Evolutionary conservation across 2,113 vertebrate species (phyloP).

Genomic region (Pygoscelis antarcticus): DNA sequence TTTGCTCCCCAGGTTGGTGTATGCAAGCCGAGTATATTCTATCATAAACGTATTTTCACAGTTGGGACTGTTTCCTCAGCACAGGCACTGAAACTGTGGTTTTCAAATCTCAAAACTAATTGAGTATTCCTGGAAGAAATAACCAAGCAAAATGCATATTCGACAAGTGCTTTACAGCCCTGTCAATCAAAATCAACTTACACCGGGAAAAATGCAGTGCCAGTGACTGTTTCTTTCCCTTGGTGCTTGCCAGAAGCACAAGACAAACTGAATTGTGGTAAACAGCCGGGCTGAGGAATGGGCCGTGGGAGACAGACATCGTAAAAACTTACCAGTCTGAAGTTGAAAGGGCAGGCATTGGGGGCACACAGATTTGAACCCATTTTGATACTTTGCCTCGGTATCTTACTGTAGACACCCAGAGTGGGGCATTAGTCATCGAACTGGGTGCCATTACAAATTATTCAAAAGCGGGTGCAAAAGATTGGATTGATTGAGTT

Average conservation of each 20-base stretch:
- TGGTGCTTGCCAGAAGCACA: background rate
- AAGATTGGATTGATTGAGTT: background rate
- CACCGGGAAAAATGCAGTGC: background rate
- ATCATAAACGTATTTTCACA: background rate
- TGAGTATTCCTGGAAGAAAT: slow-evolving; percentile 2
- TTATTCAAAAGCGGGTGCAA: background rate
- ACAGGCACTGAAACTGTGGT: background rate
- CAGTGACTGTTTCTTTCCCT: background rate
- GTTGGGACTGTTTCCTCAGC: background rate
- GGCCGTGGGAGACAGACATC: background rate
- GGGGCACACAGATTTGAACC: background rate
- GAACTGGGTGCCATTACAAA: background rate
- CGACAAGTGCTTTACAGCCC: background rate
- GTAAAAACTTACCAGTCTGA: background rate
- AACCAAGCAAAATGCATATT: background rate
- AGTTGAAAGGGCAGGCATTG: background rate
- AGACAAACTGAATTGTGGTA: background rate
- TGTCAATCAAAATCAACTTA: slow-evolving; percentile 17
- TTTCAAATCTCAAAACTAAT: background rate
- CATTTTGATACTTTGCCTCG: background rate
- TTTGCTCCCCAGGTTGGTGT: background rate
- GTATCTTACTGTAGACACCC: background rate
- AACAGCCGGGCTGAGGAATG: background rate
- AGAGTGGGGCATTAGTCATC: background rate
- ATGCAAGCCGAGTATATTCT: background rate